These are phyloP conservation scores for Protonibea diacanthus DNA, from an alignment of 2,797 vertebrate genomes.

Conservation along the genomic window DNA sequence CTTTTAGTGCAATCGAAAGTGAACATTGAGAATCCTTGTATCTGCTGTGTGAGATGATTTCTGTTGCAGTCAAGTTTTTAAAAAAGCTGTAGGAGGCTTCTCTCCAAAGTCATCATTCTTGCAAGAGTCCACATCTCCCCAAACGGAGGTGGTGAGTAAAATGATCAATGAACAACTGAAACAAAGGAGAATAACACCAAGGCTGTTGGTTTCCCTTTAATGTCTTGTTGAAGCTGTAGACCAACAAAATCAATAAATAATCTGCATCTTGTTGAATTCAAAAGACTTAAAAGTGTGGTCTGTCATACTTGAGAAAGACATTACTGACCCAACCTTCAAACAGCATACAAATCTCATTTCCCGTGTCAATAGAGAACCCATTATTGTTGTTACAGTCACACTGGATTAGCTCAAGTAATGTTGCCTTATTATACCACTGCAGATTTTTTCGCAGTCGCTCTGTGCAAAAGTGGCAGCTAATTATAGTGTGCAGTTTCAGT, in stretches of 20 bases:
- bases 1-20: background rate
- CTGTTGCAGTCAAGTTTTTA: background rate
- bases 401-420: slow-evolving; percentile 35
- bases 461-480: slow-evolving; percentile 32
- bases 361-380: background rate
- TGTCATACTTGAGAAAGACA: too few relatives aligned
- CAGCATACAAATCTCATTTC: slow-evolving; percentile 9
- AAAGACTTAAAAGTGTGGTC: background rate
- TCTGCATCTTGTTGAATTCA: slow-evolving; percentile 13
- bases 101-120: background rate
- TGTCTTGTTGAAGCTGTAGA: background rate
- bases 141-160: background rate
- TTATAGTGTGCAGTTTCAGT: slow-evolving; percentile 28
- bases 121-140: too few relatives aligned
- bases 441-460: slow-evolving; percentile 12
- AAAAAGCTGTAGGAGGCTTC: background rate
- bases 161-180: background rate
- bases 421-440: slow-evolving; percentile 27
- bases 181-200: background rate
- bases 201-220: background rate
- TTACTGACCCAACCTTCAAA: background rate
- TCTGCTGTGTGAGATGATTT: background rate
- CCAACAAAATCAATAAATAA: slow-evolving; percentile 4
- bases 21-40: background rate
- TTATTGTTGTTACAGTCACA: slow-evolving; percentile 13